Evolutionary conservation across 2,797 vertebrate species (phyloP).

Genomic region (Macroramphosus scolopax): DNA sequence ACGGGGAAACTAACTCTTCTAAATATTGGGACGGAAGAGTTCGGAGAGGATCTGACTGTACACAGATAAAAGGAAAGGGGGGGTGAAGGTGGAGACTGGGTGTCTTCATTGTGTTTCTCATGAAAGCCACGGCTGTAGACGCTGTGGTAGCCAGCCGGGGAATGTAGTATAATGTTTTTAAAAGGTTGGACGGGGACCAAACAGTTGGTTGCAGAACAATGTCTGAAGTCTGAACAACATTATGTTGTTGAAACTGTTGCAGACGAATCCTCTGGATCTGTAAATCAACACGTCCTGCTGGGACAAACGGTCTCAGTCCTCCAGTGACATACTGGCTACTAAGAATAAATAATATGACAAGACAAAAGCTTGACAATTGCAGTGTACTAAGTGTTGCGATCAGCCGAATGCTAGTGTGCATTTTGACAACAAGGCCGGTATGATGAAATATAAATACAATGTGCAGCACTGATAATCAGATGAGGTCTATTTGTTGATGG

Average conservation of each 20-base stretch:
- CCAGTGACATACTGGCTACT: slow-evolving; percentile 14
- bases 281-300: slow-evolving; percentile 26
- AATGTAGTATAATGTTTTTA: slow-evolving; percentile 40
- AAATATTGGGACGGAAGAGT: slow-evolving; percentile 15
- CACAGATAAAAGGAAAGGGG: slow-evolving; percentile 25
- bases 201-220: slow-evolving; percentile 44
- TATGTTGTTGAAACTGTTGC: slow-evolving; percentile 20
- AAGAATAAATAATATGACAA: slow-evolving; percentile 24
- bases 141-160: slow-evolving; percentile 26
- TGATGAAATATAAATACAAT: no score
- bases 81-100: slow-evolving; percentile 33
- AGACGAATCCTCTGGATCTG: slow-evolving; percentile 40
- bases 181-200: slow-evolving; percentile 43
- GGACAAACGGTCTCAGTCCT: slow-evolving; percentile 19
- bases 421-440: no score
- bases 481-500: no score
- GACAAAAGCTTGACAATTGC: background rate
- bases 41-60: slow-evolving; percentile 19
- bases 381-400: background rate
- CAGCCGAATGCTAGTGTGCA: no score
- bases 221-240: no score
- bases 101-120: slow-evolving; percentile 35
- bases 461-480: no score
- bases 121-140: slow-evolving; percentile 36
- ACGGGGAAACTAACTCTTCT: slow-evolving; percentile 47